Conservation (phyloP, 1,140 invertebrate species). For the Drosophila neocordata region DNA sequence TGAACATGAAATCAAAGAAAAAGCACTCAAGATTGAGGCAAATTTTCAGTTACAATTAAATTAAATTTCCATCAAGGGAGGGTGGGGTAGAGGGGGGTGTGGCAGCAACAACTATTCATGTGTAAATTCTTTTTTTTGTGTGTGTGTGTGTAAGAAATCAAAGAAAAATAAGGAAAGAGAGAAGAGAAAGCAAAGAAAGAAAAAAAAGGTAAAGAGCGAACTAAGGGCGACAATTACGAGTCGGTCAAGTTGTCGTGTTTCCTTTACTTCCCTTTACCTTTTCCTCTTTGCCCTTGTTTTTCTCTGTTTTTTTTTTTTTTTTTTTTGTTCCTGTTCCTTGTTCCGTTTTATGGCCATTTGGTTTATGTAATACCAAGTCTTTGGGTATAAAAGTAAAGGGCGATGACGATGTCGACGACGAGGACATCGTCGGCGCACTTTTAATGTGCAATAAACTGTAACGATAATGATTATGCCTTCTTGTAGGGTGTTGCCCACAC, state of each 20-base stretch:
- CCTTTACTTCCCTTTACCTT: neutral
- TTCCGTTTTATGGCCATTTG: constrained; percentile 75
- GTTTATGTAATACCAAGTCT: constrained; percentile 75
- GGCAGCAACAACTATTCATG: constrained; percentile 65
- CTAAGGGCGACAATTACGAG: constrained; percentile 69
- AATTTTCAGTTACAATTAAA: constrained; percentile 70
- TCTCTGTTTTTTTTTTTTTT: constrained; percentile 17
- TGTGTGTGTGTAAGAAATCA: constrained; percentile 18
- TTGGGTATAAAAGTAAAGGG: constrained; percentile 71
- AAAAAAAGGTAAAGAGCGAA: constrained; percentile 20
- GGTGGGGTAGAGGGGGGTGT: constrained; percentile 5
- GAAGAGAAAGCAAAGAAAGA: constrained; percentile 6
- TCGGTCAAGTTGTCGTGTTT: constrained; percentile 50
- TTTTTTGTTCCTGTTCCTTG: constrained; percentile 46
- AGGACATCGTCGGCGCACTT: constrained; percentile 53
- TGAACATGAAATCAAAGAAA: constrained; percentile 57
- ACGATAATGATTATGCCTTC: constrained; percentile 78
- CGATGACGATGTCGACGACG: constrained; percentile 22
- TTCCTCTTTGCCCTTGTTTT: constrained; percentile 8
- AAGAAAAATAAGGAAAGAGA: constrained; percentile 25
- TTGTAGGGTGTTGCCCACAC: constrained; percentile 43
- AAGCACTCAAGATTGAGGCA: constrained; percentile 26
- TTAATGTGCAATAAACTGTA: constrained; percentile 80
- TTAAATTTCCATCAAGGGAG: constrained; percentile 51
- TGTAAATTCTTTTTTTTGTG: constrained; percentile 55